phyloP scores from a whole-genome alignment of 2,888 invertebrate species.

The Flexamia atlantica region DNA sequence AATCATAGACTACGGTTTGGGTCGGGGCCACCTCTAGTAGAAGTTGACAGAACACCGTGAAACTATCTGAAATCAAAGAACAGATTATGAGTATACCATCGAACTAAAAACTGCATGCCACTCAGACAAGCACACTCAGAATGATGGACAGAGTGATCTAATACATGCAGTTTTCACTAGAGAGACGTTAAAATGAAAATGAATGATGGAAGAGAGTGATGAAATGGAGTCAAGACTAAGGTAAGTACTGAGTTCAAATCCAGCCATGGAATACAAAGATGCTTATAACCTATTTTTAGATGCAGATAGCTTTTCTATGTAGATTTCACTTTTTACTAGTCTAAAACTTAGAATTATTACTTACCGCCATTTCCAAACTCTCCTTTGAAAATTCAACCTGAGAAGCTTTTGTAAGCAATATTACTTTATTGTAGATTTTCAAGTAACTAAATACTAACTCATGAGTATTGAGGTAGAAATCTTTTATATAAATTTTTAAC shows the following conservation, averaged over 20 bases:
- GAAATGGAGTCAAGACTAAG: not conserved
- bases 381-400: slow-evolving; percentile 10
- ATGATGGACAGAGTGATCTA: not conserved
- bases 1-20: slow-evolving; percentile 78
- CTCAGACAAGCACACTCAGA: slow-evolving; percentile 10
- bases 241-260: not conserved
- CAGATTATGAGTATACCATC: slow-evolving; percentile 66
- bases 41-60: slow-evolving; percentile 94
- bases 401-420: slow-evolving; percentile 4
- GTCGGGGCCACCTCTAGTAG: slow-evolving; percentile 94
- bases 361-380: not conserved
- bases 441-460: not conserved
- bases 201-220: slow-evolving; percentile 54
- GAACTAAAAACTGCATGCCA: slow-evolving; percentile 11
- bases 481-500: too few relatives aligned
- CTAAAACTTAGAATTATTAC: not conserved
- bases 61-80: slow-evolving; percentile 83
- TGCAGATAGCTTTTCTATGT: not conserved
- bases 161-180: slow-evolving; percentile 22
- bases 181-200: not conserved
- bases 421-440: not conserved
- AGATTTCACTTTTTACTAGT: not conserved
- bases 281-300: not conserved
- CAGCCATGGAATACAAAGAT: slow-evolving; percentile 41
- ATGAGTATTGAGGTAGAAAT: too few relatives aligned